A percentile compares a stretch with the other conserved stretches of the same genome.
Evolutionary conservation across 2,113 vertebrate genomes (phyloP).

Genomic region (Rhea pennata): DNA sequence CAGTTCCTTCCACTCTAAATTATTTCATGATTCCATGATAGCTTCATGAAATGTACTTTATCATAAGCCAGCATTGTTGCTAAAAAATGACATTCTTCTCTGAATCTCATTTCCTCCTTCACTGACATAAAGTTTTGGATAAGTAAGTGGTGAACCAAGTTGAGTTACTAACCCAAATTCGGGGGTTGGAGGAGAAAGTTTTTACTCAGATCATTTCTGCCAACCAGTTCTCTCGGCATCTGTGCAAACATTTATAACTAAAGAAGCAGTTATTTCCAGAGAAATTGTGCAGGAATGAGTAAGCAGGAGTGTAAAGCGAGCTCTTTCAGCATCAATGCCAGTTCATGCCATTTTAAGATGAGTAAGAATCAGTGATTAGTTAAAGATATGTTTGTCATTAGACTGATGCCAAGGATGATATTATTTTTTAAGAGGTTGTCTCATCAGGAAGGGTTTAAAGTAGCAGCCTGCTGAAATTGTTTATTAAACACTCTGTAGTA

Average conservation of each 20-base stretch:
- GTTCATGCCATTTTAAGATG: background rate
- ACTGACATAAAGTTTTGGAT: background rate
- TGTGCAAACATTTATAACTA: background rate
- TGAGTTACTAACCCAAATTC: background rate
- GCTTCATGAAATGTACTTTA: background rate
- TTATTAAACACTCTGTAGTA: background rate
- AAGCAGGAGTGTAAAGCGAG: background rate
- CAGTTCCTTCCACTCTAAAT: background rate
- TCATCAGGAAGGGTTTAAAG: background rate
- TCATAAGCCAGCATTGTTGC: background rate
- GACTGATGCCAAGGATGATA: background rate
- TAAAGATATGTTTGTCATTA: background rate
- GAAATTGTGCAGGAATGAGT: background rate
- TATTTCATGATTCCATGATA: background rate
- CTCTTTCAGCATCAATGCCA: background rate
- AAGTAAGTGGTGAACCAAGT: rapidly evolving
- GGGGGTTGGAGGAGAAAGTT: background rate
- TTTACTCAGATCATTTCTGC: background rate
- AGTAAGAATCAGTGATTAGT: background rate
- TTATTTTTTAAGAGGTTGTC: background rate
- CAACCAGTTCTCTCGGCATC: background rate
- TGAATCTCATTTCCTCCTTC: background rate
- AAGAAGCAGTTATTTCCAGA: background rate
- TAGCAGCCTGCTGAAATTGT: background rate
- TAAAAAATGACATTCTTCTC: background rate